Evolutionary conservation across 2,113 vertebrate genomes (phyloP).

Genomic region (Alligator mississippiensis): DNA sequence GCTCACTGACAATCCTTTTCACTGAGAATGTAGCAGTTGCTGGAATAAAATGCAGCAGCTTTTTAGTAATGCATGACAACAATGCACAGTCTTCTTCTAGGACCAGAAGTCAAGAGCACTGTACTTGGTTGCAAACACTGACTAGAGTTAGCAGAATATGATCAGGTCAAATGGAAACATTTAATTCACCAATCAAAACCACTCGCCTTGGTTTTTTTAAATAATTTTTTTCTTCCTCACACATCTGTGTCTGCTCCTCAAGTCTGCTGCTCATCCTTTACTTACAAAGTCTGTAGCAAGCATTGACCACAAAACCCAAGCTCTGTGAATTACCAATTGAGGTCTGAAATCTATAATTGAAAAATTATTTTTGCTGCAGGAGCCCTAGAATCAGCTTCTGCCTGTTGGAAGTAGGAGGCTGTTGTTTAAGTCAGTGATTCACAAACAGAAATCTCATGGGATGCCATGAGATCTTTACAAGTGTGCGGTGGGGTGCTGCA

Average conservation of each 20-base stretch:
- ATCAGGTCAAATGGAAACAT: neutral
- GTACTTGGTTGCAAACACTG: accelerated
- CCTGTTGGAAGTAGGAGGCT: neutral
- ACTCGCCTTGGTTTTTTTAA: neutral
- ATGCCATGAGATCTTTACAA: no score
- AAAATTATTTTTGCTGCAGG: neutral
- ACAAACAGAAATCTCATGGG: no score
- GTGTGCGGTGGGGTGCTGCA: no score
- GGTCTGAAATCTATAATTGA: neutral
- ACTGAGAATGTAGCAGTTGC: neutral
- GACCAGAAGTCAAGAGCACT: neutral
- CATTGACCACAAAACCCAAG: neutral
- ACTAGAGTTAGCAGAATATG: neutral
- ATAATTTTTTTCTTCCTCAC: neutral
- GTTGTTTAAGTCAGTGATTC: neutral
- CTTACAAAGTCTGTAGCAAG: neutral
- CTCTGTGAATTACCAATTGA: no score
- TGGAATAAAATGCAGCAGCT: slow-evolving; percentile 44
- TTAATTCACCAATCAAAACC: neutral
- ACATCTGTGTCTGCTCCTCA: no score
- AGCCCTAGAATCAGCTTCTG: neutral
- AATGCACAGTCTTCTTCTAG: slow-evolving; percentile 20
- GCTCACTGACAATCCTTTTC: neutral
- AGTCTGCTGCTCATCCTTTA: neutral
- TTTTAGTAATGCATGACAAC: slow-evolving; percentile 63